Conservation (phyloP, 2,888 invertebrate genomes). For the Sminthurinus aureus region DNA sequence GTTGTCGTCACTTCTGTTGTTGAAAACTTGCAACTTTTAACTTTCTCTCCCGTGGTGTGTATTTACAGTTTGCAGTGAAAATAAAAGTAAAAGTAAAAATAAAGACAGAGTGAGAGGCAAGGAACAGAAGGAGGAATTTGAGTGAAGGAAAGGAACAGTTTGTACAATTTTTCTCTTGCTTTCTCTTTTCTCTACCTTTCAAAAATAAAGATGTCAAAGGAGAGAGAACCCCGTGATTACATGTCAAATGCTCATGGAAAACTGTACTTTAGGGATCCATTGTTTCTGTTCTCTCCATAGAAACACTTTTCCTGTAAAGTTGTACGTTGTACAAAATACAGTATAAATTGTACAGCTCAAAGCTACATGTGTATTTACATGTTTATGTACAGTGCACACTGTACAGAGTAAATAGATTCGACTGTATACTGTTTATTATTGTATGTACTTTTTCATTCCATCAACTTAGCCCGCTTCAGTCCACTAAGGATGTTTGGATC, state of each 20-base stretch:
- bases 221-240: constrained; percentile 21
- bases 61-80: neutral
- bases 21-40: too few relatives aligned
- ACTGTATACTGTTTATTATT: too few relatives aligned
- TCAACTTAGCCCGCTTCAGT: too few relatives aligned
- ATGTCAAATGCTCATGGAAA: constrained; percentile 29
- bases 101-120: too few relatives aligned
- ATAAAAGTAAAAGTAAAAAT: neutral
- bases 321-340: neutral
- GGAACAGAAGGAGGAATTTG: neutral
- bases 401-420: neutral
- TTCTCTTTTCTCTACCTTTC: neutral
- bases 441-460: too few relatives aligned
- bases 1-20: too few relatives aligned
- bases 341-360: neutral
- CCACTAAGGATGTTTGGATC: too few relatives aligned
- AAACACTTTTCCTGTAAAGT: neutral
- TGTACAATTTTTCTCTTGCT: neutral
- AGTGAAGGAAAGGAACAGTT: neutral
- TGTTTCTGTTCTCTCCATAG: neutral
- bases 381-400: neutral
- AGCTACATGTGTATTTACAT: neutral
- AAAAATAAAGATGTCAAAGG: constrained; percentile 9
- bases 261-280: constrained; percentile 18
- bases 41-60: too few relatives aligned